phyloP scores from a whole-genome alignment of 1,140 invertebrate genomes.

The Zaprionus ghesquierei region DNA sequence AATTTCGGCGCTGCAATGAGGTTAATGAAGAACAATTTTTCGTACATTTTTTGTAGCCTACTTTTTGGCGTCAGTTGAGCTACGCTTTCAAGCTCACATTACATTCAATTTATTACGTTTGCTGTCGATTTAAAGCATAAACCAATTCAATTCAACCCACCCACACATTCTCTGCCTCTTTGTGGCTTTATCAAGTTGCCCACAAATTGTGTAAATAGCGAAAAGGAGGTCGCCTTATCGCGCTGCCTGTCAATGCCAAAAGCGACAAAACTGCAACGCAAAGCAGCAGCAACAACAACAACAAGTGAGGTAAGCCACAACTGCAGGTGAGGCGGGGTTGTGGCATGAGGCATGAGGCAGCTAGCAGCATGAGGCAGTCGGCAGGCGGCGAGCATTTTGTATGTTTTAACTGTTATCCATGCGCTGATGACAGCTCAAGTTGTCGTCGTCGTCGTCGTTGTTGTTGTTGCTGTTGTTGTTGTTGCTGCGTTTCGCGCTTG shows the following conservation, averaged over 20 bases:
- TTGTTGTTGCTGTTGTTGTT: background rate
- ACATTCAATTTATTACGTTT: background rate
- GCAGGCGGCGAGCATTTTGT: background rate
- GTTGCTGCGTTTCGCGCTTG: slow-evolving; percentile 15
- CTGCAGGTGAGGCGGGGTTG: background rate
- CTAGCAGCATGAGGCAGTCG: background rate
- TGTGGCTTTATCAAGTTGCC: slow-evolving; percentile 8
- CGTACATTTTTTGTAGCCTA: too few relatives aligned
- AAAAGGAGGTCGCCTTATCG: slow-evolving; percentile 32
- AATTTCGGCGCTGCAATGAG: background rate
- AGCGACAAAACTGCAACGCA: slow-evolving; percentile 16
- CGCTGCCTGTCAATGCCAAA: slow-evolving; percentile 37
- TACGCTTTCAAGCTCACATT: too few relatives aligned
- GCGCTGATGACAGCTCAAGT: slow-evolving; percentile 41
- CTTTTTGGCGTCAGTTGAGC: too few relatives aligned
- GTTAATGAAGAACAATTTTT: background rate
- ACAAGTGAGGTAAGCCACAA: background rate
- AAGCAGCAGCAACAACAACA: background rate
- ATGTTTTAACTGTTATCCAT: slow-evolving; percentile 26
- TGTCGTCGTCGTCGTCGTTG: slow-evolving; percentile 16
- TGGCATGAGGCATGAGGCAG: background rate
- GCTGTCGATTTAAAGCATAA: background rate
- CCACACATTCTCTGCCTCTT: background rate
- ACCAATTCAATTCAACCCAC: background rate
- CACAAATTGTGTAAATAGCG: slow-evolving; percentile 37